These are phyloP conservation scores for Caenorhabditis sp. DNA, from an alignment of 2,888 invertebrate genomes.

Conservation along the genomic window DNA sequence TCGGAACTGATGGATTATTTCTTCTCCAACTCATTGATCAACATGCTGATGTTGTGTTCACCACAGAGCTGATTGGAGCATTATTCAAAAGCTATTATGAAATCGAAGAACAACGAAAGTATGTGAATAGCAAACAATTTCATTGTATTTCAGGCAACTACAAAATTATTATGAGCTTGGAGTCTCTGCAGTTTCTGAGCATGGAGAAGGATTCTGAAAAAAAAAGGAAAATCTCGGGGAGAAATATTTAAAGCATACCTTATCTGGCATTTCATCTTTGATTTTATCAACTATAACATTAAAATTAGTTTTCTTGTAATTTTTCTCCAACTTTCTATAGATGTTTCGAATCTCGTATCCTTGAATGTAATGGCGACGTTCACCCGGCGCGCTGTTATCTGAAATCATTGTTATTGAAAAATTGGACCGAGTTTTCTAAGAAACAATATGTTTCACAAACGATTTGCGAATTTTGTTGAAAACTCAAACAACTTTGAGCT, in stretches of 20 bases:
- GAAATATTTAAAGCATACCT: no score
- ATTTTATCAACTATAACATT: no score
- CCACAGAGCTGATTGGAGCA: constrained; percentile 55
- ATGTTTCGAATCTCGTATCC: constrained; percentile 17
- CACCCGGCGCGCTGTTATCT: constrained; percentile 3
- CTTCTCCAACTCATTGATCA: constrained; percentile 65
- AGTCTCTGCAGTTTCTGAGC: neutral
- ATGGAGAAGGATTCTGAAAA: no score
- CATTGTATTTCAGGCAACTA: neutral
- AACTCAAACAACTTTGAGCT: no score
- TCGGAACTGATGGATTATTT: constrained; percentile 68
- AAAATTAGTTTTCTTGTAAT: neutral
- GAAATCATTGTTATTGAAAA: no score
- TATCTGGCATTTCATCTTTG: no score
- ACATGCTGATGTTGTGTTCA: constrained; percentile 68
- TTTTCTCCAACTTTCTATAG: constrained; percentile 4
- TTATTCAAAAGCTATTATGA: constrained; percentile 58
- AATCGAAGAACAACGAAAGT: constrained; percentile 66
- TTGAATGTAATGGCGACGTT: constrained; percentile 22
- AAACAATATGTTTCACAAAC: no score
- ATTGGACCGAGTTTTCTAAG: no score
- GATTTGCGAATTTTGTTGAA: no score
- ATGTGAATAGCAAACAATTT: neutral
- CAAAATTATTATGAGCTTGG: neutral
- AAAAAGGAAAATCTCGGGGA: no score